Percentiles rank a stretch among this genome's conserved stretches.
Conservation (phyloP, 2,888 invertebrate species). For the Lithophane leautieri region DNA sequence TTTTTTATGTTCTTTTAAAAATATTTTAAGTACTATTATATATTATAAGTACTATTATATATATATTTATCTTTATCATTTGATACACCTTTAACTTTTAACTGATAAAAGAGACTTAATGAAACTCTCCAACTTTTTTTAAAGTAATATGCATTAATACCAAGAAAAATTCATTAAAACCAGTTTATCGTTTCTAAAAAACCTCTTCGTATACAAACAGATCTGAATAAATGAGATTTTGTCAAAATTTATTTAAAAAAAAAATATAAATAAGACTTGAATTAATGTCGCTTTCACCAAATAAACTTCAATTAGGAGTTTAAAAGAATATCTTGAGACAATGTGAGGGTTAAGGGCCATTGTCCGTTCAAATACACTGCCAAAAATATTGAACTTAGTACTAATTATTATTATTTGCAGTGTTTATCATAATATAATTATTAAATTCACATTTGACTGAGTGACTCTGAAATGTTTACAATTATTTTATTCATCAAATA, state of each 20-base stretch:
- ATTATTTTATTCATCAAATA: too few relatives aligned
- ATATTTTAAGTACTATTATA: neutral
- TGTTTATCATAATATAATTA: too few relatives aligned
- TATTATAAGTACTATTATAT: too few relatives aligned
- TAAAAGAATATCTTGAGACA: conserved; percentile 1
- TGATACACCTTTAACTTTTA: conserved; percentile 16
- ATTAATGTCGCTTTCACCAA: neutral
- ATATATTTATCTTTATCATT: conserved; percentile 29
- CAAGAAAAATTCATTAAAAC: conserved; percentile 8
- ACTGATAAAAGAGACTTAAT: conserved; percentile 1
- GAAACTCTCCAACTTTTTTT: neutral
- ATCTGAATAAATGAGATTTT: conserved; percentile 16
- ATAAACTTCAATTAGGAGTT: neutral
- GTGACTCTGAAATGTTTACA: too few relatives aligned
- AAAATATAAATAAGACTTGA: neutral
- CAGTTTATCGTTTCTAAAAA: neutral
- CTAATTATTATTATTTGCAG: too few relatives aligned
- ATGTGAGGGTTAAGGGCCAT: neutral
- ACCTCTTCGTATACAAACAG: conserved; percentile 14
- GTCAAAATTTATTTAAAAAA: neutral
- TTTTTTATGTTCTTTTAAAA: neutral
- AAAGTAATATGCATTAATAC: neutral
- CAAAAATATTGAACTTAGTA: neutral
- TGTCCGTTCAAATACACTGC: neutral
- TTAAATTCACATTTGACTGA: too few relatives aligned